Conservation (phyloP, 2,113 vertebrate genomes). For the Calidris pygmaea region DNA sequence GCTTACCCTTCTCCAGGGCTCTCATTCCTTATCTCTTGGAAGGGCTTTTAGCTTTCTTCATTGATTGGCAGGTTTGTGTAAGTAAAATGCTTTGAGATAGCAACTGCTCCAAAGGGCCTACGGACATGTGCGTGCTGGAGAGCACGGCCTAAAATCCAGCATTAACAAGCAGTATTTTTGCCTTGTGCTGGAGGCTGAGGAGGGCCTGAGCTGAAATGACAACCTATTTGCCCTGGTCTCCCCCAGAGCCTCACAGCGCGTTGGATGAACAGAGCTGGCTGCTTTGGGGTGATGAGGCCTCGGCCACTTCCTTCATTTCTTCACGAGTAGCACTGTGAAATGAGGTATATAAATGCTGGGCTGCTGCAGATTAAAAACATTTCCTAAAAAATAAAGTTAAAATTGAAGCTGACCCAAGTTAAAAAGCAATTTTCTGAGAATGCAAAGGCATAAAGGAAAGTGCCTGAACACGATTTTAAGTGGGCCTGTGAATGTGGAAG, state of each 20-base stretch:
- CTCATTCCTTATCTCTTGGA: not conserved
- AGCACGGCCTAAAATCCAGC: not conserved
- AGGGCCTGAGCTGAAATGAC: not conserved
- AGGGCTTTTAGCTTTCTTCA: not conserved
- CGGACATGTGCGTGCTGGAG: rapidly evolving
- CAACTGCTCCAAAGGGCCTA: not conserved
- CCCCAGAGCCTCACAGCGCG: not conserved
- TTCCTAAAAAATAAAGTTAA: slow-evolving; percentile 59
- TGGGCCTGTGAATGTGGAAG: slow-evolving; percentile 21
- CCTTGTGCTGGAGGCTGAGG: not conserved
- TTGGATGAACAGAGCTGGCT: not conserved
- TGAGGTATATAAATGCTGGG: slow-evolving; percentile 28
- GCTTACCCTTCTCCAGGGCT: not conserved
- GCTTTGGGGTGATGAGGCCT: not conserved
- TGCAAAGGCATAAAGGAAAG: slow-evolving; percentile 59
- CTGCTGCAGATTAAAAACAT: slow-evolving; percentile 50
- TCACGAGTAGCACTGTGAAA: not conserved
- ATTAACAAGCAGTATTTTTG: not conserved
- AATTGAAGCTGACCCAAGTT: slow-evolving; percentile 65
- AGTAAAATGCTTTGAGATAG: not conserved
- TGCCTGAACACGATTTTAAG: slow-evolving; percentile 59
- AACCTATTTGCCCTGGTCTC: not conserved
- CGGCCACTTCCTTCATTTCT: slow-evolving; percentile 19
- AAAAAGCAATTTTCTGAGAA: slow-evolving; percentile 70
- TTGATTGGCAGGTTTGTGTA: not conserved